A percentile compares a stretch with the other conserved stretches of the same genome.
Conservation (phyloP, 2,888 invertebrate genomes). For the Ganaspis brasiliensis region DNA sequence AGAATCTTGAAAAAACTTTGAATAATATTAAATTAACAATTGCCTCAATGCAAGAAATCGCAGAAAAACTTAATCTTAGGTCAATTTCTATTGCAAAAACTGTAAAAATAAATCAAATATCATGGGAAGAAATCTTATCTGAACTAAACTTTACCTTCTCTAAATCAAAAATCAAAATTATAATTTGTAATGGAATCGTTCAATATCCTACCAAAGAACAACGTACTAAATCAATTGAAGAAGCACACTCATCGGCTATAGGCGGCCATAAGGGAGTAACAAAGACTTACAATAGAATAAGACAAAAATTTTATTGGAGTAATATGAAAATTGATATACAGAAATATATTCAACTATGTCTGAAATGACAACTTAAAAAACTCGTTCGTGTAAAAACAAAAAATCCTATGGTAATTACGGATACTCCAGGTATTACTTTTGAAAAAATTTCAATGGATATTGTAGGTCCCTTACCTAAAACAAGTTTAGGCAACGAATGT, state of each 20-base stretch:
- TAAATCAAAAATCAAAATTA: not conserved
- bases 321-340: slow-evolving; percentile 55
- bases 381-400: slow-evolving; percentile 51
- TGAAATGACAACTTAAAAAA: slow-evolving; percentile 55
- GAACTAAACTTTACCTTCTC: not conserved
- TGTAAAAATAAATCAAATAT: not conserved
- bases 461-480: too few species aligned
- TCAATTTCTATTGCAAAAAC: slow-evolving; percentile 15
- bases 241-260: slow-evolving; percentile 47
- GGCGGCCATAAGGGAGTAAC: slow-evolving; percentile 46
- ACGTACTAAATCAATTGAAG: slow-evolving; percentile 41
- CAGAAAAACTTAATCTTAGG: not conserved
- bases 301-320: slow-evolving; percentile 52
- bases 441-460: too few species aligned
- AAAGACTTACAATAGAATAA: slow-evolving; percentile 51
- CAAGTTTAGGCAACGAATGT: too few species aligned
- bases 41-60: not conserved
- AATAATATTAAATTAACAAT: not conserved
- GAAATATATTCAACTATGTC: slow-evolving; percentile 47
- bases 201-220: not conserved
- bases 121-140: slow-evolving; percentile 7
- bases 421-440: slow-evolving; percentile 50
- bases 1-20: not conserved
- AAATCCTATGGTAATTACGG: slow-evolving; percentile 56
- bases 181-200: not conserved